phyloP scores from a whole-genome alignment of 2,797 vertebrate genomes.

The Gouania willdenowi region DNA sequence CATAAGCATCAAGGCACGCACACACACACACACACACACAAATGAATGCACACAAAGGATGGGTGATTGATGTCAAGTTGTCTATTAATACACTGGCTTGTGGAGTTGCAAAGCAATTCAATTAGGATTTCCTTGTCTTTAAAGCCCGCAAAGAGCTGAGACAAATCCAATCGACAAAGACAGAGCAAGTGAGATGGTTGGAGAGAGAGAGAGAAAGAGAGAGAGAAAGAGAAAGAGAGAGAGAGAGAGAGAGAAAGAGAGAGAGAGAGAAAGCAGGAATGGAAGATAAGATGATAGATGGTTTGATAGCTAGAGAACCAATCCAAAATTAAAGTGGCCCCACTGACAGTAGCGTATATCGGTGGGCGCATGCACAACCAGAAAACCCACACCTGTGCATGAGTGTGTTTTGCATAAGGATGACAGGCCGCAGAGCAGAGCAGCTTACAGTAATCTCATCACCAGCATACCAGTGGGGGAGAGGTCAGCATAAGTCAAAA shows the following conservation, averaged over 20 bases:
- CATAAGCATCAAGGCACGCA: constrained; percentile 4
- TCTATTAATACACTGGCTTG: constrained; percentile 76
- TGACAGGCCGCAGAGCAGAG: constrained; percentile 41
- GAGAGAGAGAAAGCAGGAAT: constrained; percentile 21
- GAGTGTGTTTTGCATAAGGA: constrained; percentile 32
- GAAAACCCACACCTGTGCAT: constrained; percentile 36
- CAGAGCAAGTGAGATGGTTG: constrained; percentile 12
- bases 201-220: constrained; percentile 12
- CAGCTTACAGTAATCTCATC: constrained; percentile 71
- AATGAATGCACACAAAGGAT: constrained; percentile 41
- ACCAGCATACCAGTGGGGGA: constrained; percentile 54
- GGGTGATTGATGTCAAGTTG: constrained; percentile 74
- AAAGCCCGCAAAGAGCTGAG: constrained; percentile 69
- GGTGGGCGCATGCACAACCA: neutral
- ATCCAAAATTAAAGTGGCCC: constrained; percentile 53
- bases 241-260: neutral
- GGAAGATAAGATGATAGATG: constrained; percentile 38
- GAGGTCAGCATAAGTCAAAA: constrained; percentile 36
- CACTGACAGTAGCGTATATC: neutral
- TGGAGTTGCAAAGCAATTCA: constrained; percentile 78
- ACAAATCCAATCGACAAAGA: constrained; percentile 74
- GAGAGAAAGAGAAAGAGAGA: constrained; percentile 12
- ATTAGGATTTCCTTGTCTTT: constrained; percentile 78
- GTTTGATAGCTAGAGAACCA: constrained; percentile 46
- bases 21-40: constrained; percentile 10